Percentiles rank a stretch among this genome's conserved stretches.
These are phyloP conservation scores for Caenorhabditis sp. DNA, from an alignment of 2,888 invertebrate species.

Conservation along the genomic window DNA sequence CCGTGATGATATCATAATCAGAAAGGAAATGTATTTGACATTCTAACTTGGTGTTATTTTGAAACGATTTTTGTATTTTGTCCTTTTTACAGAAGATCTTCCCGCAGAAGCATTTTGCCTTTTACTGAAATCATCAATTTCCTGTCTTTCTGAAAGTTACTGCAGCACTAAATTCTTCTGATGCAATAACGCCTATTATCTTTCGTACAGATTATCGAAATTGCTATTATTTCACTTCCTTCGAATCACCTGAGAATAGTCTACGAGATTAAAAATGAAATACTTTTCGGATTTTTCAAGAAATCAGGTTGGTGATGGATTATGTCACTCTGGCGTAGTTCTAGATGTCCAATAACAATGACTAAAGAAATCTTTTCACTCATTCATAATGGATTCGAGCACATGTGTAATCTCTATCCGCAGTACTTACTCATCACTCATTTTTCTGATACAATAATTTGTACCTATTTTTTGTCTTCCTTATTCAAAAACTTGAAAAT, in stretches of 20 bases:
- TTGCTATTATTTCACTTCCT: no score
- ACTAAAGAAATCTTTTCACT: neutral
- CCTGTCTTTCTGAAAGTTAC: no score
- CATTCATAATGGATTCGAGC: neutral
- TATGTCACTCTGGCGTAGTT: conserved; percentile 16
- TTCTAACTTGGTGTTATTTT: neutral
- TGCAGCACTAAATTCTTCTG: no score
- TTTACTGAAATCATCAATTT: no score
- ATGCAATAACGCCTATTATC: no score
- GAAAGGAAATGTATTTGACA: conserved; percentile 22
- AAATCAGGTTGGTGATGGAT: neutral
- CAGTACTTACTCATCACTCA: neutral
- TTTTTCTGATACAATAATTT: neutral
- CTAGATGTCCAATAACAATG: conserved; percentile 17
- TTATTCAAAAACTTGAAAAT: neutral
- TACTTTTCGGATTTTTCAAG: no score
- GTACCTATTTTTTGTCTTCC: conserved; percentile 11
- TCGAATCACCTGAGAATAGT: no score
- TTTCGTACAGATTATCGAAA: no score
- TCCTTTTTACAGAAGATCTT: no score
- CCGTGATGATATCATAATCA: conserved; percentile 24
- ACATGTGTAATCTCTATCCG: neutral
- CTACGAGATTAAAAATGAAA: no score
- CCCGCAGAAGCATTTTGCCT: no score
- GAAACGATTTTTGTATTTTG: neutral